Conservation (phyloP, 2,113 vertebrate species). For the Rhinopithecus roxellana region DNA sequence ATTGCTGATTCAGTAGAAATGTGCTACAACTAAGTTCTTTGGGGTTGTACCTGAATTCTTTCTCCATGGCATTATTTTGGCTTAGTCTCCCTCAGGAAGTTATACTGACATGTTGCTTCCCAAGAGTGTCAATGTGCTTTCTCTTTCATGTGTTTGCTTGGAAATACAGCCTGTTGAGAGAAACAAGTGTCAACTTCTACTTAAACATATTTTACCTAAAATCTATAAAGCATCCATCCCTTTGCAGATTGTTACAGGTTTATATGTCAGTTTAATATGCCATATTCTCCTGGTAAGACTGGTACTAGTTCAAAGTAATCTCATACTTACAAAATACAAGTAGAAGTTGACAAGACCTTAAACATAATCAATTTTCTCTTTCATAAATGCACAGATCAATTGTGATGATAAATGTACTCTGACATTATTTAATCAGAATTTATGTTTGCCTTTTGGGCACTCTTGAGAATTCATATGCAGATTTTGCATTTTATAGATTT, state of each 20-base stretch:
- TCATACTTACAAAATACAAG: neutral
- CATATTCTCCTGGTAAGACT: neutral
- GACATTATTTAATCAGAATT: neutral
- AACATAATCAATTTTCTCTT: slow-evolving; percentile 36
- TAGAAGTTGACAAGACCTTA: neutral
- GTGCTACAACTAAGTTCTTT: neutral
- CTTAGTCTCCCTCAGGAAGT: neutral
- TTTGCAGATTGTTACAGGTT: neutral
- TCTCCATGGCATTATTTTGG: neutral
- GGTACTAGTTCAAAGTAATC: neutral
- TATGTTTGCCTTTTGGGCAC: neutral
- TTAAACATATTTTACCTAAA: neutral
- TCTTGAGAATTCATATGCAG: neutral
- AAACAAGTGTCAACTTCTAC: neutral
- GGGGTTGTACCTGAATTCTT: neutral
- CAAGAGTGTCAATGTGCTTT: neutral
- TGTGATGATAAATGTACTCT: neutral
- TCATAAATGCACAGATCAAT: neutral
- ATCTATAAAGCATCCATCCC: neutral
- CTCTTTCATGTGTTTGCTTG: neutral
- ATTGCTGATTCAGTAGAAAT: neutral
- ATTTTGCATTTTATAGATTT: neutral
- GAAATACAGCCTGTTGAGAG: neutral
- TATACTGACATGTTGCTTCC: neutral
- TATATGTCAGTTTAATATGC: slow-evolving; percentile 9